Conservation (phyloP, 2,888 invertebrate species). For the Tribolium freemani region DNA sequence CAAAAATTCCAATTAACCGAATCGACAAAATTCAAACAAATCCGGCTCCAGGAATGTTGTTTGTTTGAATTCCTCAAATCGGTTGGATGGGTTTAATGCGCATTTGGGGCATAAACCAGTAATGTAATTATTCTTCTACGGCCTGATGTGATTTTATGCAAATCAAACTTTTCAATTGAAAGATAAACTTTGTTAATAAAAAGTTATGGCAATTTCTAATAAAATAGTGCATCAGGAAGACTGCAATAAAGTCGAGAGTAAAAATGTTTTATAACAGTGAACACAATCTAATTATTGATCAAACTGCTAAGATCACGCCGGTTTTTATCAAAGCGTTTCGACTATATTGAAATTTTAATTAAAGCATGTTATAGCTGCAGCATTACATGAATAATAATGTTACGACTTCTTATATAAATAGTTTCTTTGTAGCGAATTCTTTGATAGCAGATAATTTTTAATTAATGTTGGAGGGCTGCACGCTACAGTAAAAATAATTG, state of each 20-base stretch:
- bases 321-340: too few species aligned
- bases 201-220: too few species aligned
- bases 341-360: background rate
- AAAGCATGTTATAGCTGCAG: background rate
- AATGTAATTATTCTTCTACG: conserved; percentile 13
- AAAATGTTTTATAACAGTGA: too few species aligned
- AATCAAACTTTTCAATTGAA: background rate
- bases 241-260: too few species aligned
- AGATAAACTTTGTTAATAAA: too few species aligned
- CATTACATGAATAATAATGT: background rate
- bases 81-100: conserved; percentile 20
- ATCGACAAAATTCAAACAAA: conserved; percentile 13
- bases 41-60: conserved; percentile 6
- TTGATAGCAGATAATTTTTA: background rate
- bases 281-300: too few species aligned
- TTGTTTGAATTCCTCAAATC: conserved; percentile 1
- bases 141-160: background rate
- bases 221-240: too few species aligned
- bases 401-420: background rate
- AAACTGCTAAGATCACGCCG: too few species aligned
- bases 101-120: background rate
- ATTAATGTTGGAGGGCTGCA: background rate
- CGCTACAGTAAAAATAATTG: background rate
- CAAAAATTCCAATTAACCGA: conserved; percentile 24
- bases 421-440: background rate